Percentiles rank a stretch among this genome's conserved stretches.
phyloP scores from a whole-genome alignment of 2,888 invertebrate genomes.

The Biston betularia region DNA sequence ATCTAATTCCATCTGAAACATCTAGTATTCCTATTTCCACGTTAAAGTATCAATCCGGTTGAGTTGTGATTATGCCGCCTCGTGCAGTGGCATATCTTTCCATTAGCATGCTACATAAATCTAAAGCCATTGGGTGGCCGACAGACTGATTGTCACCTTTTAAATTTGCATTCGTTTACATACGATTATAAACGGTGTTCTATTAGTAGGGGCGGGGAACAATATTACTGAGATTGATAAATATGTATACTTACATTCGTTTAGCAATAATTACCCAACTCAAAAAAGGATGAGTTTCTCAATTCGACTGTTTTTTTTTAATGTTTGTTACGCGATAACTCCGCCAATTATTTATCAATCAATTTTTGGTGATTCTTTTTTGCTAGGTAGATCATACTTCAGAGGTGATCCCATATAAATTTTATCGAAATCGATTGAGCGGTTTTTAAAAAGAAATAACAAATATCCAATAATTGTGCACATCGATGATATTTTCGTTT shows the following conservation, averaged over 20 bases:
- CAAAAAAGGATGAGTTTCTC: too few species aligned
- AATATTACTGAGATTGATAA: not conserved
- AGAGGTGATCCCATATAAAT: too few species aligned
- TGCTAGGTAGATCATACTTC: too few species aligned
- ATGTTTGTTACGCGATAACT: too few species aligned
- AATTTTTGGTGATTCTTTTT: too few species aligned
- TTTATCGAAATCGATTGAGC: too few species aligned
- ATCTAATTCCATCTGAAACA: constrained; percentile 1
- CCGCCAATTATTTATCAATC: too few species aligned
- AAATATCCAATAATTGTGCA: too few species aligned
- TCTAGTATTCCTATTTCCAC: constrained; percentile 50
- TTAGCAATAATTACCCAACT: not conserved
- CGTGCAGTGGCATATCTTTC: constrained; percentile 76
- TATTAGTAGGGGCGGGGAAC: constrained; percentile 2
- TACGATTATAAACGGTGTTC: constrained; percentile 29
- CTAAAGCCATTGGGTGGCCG: constrained; percentile 74
- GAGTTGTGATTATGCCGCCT: constrained; percentile 71
- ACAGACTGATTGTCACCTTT: constrained; percentile 82
- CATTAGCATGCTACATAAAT: constrained; percentile 75
- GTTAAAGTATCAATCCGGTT: constrained; percentile 68
- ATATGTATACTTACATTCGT: not conserved
- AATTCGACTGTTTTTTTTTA: too few species aligned
- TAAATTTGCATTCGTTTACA: constrained; percentile 82
- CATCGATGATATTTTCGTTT: too few species aligned
- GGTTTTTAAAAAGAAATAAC: too few species aligned